These are phyloP conservation scores for Melanotaenia duboulayi DNA, from an alignment of 2,113 vertebrate species.

Conservation along the genomic window DNA sequence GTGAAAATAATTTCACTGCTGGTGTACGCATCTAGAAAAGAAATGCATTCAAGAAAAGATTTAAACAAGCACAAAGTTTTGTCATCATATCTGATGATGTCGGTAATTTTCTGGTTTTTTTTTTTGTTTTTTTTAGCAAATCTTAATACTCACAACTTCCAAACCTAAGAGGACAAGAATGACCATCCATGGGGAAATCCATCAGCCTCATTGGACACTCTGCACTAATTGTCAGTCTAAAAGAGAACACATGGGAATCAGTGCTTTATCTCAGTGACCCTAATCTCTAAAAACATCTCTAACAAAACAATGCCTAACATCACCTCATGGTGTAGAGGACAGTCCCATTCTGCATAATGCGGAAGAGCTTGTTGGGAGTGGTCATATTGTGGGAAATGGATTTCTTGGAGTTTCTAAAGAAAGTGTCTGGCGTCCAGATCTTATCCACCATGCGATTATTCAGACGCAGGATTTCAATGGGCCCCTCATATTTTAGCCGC, in stretches of 20 bases:
- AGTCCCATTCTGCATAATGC: constrained; percentile 87
- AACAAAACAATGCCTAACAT: not conserved
- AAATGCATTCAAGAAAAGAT: not conserved
- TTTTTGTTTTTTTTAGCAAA: not conserved
- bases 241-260: constrained; percentile 8
- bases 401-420: constrained; percentile 84
- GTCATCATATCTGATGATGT: no score
- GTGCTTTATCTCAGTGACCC: not conserved
- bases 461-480: constrained; percentile 82
- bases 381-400: constrained; percentile 85
- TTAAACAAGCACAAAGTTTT: not conserved
- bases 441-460: constrained; percentile 86
- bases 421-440: constrained; percentile 87
- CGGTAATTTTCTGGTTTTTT: not conserved
- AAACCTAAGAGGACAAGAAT: constrained; percentile 84
- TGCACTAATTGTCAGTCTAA: constrained; percentile 82
- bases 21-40: constrained; percentile 81
- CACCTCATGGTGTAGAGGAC: constrained; percentile 88
- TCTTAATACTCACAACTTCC: constrained; percentile 82
- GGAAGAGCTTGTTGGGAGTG: constrained; percentile 86
- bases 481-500: constrained; percentile 82
- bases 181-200: constrained; percentile 86
- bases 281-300: not conserved
- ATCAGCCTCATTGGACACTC: constrained; percentile 84
- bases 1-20: constrained; percentile 83